Percentiles rank a stretch among this genome's conserved stretches.
Evolutionary conservation across 2,888 invertebrate species (phyloP).

Genomic region (Mallateleia sp.): DNA sequence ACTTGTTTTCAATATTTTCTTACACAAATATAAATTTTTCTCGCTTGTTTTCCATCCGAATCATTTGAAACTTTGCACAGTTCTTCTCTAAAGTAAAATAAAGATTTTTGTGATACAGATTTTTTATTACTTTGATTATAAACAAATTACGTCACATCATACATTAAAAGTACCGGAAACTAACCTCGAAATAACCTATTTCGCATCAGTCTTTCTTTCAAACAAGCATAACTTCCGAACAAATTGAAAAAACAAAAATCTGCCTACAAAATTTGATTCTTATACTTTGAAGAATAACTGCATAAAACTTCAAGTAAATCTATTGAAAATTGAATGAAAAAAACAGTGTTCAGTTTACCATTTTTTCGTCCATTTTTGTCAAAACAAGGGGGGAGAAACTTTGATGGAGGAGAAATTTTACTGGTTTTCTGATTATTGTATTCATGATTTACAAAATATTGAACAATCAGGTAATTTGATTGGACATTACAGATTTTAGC

Average conservation of each 20-base stretch:
- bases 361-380: slow-evolving; percentile 1
- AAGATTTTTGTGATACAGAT: background rate
- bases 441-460: background rate
- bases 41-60: background rate
- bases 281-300: background rate
- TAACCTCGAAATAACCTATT: slow-evolving; percentile 16
- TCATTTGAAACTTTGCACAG: background rate
- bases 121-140: slow-evolving; percentile 10
- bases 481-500: too few relatives aligned
- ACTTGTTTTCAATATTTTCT: slow-evolving; percentile 3
- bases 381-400: background rate
- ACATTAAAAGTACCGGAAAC: slow-evolving; percentile 5
- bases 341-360: background rate
- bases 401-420: background rate
- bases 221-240: slow-evolving; percentile 1
- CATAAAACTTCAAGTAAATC: background rate
- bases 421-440: background rate
- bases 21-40: slow-evolving; percentile 5
- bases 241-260: slow-evolving; percentile 8
- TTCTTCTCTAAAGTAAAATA: background rate
- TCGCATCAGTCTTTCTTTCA: background rate
- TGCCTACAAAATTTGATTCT: background rate
- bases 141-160: background rate
- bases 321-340: background rate
- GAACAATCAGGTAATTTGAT: background rate